Evolutionary conservation across 1,140 invertebrate species (phyloP).

Genomic region (Conus betulinus): DNA sequence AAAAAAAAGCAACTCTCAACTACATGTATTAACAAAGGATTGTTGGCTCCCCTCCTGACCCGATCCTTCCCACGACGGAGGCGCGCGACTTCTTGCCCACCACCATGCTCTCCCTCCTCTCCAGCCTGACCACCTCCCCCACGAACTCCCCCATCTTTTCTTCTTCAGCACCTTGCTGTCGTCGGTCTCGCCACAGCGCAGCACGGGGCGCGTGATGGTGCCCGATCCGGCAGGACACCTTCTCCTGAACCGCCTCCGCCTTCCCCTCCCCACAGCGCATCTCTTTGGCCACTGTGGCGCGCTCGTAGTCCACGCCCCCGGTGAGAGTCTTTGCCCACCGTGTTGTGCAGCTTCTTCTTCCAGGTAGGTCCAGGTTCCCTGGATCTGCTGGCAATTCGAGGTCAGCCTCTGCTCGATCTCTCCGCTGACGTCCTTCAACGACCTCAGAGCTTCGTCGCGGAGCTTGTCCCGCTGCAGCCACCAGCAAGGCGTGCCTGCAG

Average conservation of each 20-base stretch:
- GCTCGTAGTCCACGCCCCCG: background rate
- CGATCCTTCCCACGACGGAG: too few species aligned
- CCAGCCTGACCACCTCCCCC: constrained; percentile 1
- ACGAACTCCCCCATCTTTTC: background rate
- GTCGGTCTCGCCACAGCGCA: background rate
- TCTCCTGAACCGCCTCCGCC: background rate
- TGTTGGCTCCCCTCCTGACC: too few species aligned
- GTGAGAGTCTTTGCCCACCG: background rate
- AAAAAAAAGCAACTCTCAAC: too few species aligned
- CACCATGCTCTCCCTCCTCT: background rate
- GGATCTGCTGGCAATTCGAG: background rate
- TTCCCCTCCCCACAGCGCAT: background rate
- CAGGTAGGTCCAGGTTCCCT: background rate
- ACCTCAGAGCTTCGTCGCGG: background rate
- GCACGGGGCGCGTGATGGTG: background rate
- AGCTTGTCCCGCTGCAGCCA: background rate
- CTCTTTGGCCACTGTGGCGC: background rate
- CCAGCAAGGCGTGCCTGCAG: background rate
- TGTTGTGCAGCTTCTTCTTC: background rate
- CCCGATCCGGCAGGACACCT: background rate
- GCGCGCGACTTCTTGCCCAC: background rate
- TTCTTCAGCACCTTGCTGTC: background rate
- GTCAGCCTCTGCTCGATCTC: background rate
- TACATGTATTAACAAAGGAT: too few species aligned
- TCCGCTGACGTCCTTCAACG: background rate